Evolutionary conservation across 35 echinoderm and acorn worm species (phyloP).

Genomic region (Stichopus chloronotus): DNA sequence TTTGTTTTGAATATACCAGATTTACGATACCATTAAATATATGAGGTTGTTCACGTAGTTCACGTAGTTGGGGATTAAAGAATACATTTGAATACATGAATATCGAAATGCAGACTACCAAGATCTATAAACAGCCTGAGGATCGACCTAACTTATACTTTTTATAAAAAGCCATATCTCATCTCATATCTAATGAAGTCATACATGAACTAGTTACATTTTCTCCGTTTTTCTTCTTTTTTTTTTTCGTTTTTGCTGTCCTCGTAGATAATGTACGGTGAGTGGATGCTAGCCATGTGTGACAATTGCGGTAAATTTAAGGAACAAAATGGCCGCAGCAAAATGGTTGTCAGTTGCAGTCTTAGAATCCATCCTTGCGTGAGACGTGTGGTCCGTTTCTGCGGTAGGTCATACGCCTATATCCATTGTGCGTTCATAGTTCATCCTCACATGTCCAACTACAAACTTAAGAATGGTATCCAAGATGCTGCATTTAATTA

Average conservation of each 20-base stretch:
- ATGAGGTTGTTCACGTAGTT: too few relatives aligned
- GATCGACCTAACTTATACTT: background rate
- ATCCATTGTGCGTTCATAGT: background rate
- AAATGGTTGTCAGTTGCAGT: conserved; percentile 66
- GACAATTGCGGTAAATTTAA: conserved; percentile 28
- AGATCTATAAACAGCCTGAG: too few relatives aligned
- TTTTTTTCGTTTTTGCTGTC: background rate
- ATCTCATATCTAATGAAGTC: background rate
- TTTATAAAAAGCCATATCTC: too few relatives aligned
- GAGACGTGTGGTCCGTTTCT: conserved; percentile 62
- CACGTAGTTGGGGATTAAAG: too few relatives aligned
- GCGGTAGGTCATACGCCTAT: conserved; percentile 24
- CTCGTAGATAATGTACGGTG: conserved; percentile 59
- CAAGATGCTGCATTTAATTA: too few relatives aligned
- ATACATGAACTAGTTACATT: too few relatives aligned
- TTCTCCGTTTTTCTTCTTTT: background rate
- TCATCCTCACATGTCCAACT: background rate
- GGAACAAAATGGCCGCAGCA: conserved; percentile 52
- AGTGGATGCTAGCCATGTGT: conserved; percentile 71
- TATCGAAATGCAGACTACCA: too few relatives aligned
- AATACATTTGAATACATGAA: too few relatives aligned
- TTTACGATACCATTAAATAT: too few relatives aligned
- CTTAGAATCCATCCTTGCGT: conserved; percentile 67
- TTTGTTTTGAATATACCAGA: too few relatives aligned
- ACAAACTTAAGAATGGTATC: background rate